phyloP scores from a whole-genome alignment of 2,888 invertebrate genomes.

The Catocala fraxini region DNA sequence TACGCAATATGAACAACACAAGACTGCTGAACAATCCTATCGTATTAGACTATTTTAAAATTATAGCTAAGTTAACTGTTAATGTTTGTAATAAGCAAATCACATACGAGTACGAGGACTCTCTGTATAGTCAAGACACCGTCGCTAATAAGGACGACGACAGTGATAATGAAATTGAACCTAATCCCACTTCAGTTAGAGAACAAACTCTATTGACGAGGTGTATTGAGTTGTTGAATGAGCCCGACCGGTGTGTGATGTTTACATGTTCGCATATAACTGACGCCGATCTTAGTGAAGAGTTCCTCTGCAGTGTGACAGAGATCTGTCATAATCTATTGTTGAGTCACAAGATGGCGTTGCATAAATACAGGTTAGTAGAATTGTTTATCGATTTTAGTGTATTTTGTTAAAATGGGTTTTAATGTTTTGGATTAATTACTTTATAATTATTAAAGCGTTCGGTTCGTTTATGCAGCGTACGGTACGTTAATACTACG shows the following conservation, averaged over 20 bases:
- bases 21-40: slow-evolving; percentile 87
- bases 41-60: slow-evolving; percentile 75
- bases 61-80: slow-evolving; percentile 78
- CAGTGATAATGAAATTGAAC: slow-evolving; percentile 87
- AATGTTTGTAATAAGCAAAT: slow-evolving; percentile 82
- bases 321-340: slow-evolving; percentile 95
- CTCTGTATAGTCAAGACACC: slow-evolving; percentile 80
- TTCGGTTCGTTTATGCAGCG: too few species aligned
- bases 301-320: slow-evolving; percentile 90
- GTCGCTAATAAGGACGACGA: slow-evolving; percentile 87
- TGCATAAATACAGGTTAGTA: slow-evolving; percentile 92
- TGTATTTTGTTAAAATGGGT: too few species aligned
- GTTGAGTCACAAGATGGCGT: slow-evolving; percentile 92
- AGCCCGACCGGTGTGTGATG: slow-evolving; percentile 80
- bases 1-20: slow-evolving; percentile 82
- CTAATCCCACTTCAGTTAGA: slow-evolving; percentile 75
- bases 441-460: too few species aligned
- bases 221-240: slow-evolving; percentile 90
- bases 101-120: slow-evolving; percentile 78
- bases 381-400: background rate
- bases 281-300: slow-evolving; percentile 81
- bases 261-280: slow-evolving; percentile 82
- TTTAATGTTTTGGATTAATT: too few species aligned
- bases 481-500: too few species aligned
- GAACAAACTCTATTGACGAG: slow-evolving; percentile 83